Base-by-base conservation (phyloP, 1,140 invertebrate genomes). In the Uloborus diversus region DNA sequence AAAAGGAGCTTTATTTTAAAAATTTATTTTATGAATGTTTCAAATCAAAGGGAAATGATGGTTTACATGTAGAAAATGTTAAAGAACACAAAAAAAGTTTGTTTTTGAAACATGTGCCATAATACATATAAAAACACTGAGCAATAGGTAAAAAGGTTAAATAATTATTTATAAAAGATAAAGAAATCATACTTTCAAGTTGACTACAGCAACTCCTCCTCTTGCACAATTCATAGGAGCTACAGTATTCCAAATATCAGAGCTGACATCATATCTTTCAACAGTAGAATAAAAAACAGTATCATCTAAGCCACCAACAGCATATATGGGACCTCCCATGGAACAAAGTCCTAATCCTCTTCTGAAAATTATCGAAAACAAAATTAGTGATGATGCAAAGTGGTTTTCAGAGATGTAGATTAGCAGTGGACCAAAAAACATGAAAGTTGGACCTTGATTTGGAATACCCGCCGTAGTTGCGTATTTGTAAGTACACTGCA, bases 321-420 rank as follows among this genome's bases (percentile, higher is more conserved):
- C 86, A 82, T 88, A 88, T 27, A 88, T 56, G 28, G 73, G 61
- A 56, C 62, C 73, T 11, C 61, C 85, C 37, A 88, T 78, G 79
- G 83, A 84, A 35, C 86, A 86, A 68, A 88, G 70, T 20, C 86
- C 87, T 33, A 88, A 84, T 56, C 87, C 87, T 69, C 81, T 69
- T n/a, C 68, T 73, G n/a, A 9, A 65, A 33, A 61, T n/a, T n/a
- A n/a, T n/a, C 17, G 49, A 33, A 30, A 7, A 61, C 17, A 13
- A 4, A 23, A 59, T 56, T 49, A 79, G 28, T 30, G 25, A 61
- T 42, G 9, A 28, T 66, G 30, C 13, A 81, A 69, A 11, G 42
- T 13, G 42, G 42, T 47, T 13, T 47, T n/a, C n/a, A 13, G n/a
- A 66, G 25, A 25, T 64, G 85, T 92, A 91, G 92, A 94, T 86